phyloP scores from a whole-genome alignment of 2,888 invertebrate genomes.

The Ommatoiulus sabulosus region DNA sequence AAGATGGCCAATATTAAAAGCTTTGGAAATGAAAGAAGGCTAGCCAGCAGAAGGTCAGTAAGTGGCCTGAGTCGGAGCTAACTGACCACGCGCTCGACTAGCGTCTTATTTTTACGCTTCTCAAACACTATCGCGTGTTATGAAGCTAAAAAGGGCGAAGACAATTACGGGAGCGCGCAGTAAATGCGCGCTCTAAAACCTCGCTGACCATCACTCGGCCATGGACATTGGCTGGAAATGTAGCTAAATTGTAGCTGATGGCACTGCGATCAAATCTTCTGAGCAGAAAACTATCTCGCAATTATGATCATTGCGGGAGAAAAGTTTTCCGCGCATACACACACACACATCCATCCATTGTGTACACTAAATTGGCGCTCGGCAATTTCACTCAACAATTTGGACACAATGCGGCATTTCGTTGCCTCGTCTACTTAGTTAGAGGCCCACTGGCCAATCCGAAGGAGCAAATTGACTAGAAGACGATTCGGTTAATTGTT shows the following conservation, averaged over 20 bases:
- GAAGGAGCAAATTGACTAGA: slow-evolving; percentile 15
- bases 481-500: slow-evolving; percentile 30
- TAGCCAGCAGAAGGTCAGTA: slow-evolving; percentile 33
- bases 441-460: background rate
- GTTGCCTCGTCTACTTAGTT: background rate
- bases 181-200: slow-evolving; percentile 21
- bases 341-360: slow-evolving; percentile 38
- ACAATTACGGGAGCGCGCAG: slow-evolving; percentile 12
- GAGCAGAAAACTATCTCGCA: slow-evolving; percentile 40
- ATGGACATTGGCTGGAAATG: background rate
- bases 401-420: slow-evolving; percentile 29
- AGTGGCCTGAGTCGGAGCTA: slow-evolving; percentile 39
- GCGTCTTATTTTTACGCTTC: slow-evolving; percentile 39
- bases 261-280: slow-evolving; percentile 27
- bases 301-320: slow-evolving; percentile 38
- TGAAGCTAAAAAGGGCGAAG: slow-evolving; percentile 43
- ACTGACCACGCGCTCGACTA: slow-evolving; percentile 15
- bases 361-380: slow-evolving; percentile 30
- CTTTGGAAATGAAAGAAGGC: slow-evolving; percentile 34
- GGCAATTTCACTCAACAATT: slow-evolving; percentile 31
- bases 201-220: slow-evolving; percentile 33
- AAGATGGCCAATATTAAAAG: slow-evolving; percentile 30
- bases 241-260: slow-evolving; percentile 31
- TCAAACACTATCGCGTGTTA: slow-evolving; percentile 33
- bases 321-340: slow-evolving; percentile 3